phyloP scores from a whole-genome alignment of 2,113 vertebrate species.

The Takifugu bimaculatus region DNA sequence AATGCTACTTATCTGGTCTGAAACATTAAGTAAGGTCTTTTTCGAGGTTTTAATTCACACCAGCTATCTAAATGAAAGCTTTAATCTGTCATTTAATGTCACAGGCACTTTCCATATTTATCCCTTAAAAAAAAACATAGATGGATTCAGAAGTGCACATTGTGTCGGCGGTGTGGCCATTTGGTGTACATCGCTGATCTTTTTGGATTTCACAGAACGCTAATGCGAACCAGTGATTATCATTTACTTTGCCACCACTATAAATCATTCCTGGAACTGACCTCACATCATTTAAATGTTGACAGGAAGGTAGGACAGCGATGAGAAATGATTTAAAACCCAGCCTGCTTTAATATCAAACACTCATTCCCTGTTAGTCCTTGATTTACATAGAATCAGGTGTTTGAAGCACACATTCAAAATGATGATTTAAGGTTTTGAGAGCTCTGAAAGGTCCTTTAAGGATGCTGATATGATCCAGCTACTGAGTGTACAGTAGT shows the following conservation, averaged over 20 bases:
- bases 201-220: constrained; percentile 36
- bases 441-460: too few species aligned
- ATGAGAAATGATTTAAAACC: constrained; percentile 11
- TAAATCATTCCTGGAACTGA: constrained; percentile 24
- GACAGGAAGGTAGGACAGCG: constrained; percentile 26
- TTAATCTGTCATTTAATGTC: constrained; percentile 65
- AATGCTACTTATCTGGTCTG: constrained; percentile 70
- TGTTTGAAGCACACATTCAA: too few species aligned
- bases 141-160: constrained; percentile 46
- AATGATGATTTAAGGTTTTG: too few species aligned
- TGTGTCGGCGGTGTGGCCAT: constrained; percentile 25
- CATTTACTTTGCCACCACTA: constrained; percentile 24
- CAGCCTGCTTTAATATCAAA: not conserved
- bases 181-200: constrained; percentile 49
- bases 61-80: constrained; percentile 43
- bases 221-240: constrained; percentile 40
- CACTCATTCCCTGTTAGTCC: too few species aligned
- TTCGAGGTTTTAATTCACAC: constrained; percentile 51
- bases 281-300: constrained; percentile 43
- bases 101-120: constrained; percentile 48
- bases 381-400: too few species aligned
- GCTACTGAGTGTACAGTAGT: too few species aligned
- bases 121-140: constrained; percentile 52
- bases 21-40: constrained; percentile 69
- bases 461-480: too few species aligned